These are phyloP conservation scores for Drosophila sechellia DNA, from an alignment of 1,140 invertebrate species.

Conservation along the genomic window DNA sequence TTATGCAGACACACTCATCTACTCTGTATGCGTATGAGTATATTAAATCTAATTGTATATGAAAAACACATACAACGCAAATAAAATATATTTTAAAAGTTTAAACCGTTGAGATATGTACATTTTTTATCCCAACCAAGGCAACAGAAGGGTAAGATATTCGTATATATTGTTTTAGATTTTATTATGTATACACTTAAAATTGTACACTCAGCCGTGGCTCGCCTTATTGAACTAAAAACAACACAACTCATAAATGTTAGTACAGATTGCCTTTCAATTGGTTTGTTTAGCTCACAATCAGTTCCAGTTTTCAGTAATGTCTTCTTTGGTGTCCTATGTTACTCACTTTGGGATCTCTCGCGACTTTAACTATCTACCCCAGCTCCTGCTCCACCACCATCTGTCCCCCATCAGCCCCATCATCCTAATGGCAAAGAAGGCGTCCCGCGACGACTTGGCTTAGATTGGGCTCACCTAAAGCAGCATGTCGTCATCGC, in stretches of 20 bases:
- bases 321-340: slow-evolving; percentile 77
- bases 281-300: slow-evolving; percentile 57
- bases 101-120: background rate
- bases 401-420: slow-evolving; percentile 18
- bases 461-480: slow-evolving; percentile 33
- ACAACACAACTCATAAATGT: slow-evolving; percentile 25
- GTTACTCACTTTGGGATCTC: slow-evolving; percentile 47
- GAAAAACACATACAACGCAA: slow-evolving; percentile 54
- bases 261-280: slow-evolving; percentile 47
- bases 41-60: slow-evolving; percentile 67
- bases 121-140: background rate
- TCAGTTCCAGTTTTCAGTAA: slow-evolving; percentile 60
- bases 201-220: slow-evolving; percentile 40
- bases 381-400: slow-evolving; percentile 13
- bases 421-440: slow-evolving; percentile 45
- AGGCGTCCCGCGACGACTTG: slow-evolving; percentile 20
- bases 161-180: slow-evolving; percentile 8
- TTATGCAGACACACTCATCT: slow-evolving; percentile 75
- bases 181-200: slow-evolving; percentile 51
- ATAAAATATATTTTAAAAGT: slow-evolving; percentile 83
- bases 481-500: slow-evolving; percentile 82
- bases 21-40: slow-evolving; percentile 48
- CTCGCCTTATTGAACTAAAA: slow-evolving; percentile 37
- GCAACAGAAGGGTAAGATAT: background rate
- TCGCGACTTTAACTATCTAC: slow-evolving; percentile 47